Evolutionary conservation across 2,797 vertebrate genomes (phyloP), one percentile per base, ranked within the genome.

Genomic region (Aplochiton taeniatus): DNA sequence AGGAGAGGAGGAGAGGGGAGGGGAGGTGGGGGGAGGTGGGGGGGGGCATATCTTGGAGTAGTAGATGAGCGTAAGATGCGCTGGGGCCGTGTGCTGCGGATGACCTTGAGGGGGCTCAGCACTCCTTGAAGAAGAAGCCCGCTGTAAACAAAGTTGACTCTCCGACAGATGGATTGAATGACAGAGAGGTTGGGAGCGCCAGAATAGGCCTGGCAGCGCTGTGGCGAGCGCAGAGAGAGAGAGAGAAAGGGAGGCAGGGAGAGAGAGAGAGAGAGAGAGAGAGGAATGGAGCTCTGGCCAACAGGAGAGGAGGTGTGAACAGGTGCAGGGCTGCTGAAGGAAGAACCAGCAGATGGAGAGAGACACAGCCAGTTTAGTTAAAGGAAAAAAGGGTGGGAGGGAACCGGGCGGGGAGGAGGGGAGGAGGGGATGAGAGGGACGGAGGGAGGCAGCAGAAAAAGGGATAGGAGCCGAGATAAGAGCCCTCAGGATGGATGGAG

Each of bases 221-320:
- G 93, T 60, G 63, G 49, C 46, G 9, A 14, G 13, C 10, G 56
- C 59, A 54, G 41, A 75, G 65, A 61, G 19, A 45, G 66, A 58
- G 14, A 55, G 43, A 66, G 71, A 49, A 74, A 69, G 67, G 71
- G 68, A 70, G 41, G 59, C 73, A 59, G 76, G 61, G 77, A 80
- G 73, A 46, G 78, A 72, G 81, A 9, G 81, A 61, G 77, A 12
- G 72, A n/a, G n/a, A n/a, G n/a, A n/a, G n/a, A n/a, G 46, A 20
- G 92, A 91, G 92, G 93, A 93, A 94, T 93, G 94, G 93, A 93
- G 93, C 95, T 95, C 94, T 94, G 95, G 96, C 96, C 96, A 99
- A 99, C 97, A 98, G 96, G 97, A 98, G 97, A 98, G 97, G 97
- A 99, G 97, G 97, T 98, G 97, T 97, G 97, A 99, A 99, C 97